A percentile compares a stretch with the other conserved stretches of the same genome.
These are phyloP conservation scores for Parascotia fuliginaria DNA, from an alignment of 2,888 invertebrate genomes.

Conservation along the genomic window DNA sequence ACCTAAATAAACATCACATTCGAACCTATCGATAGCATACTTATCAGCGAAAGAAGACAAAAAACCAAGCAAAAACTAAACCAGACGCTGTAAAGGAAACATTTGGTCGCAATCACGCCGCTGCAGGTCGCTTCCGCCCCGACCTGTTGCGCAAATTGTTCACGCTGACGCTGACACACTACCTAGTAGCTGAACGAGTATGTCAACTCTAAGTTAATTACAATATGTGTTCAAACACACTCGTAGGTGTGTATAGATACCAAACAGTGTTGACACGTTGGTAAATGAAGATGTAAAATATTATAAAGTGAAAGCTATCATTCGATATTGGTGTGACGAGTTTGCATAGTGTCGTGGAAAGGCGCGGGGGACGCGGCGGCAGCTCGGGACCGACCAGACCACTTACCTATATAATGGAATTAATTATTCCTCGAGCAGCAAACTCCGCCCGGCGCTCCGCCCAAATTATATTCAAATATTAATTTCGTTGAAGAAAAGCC, in stretches of 20 bases:
- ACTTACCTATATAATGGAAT: slow-evolving; percentile 81
- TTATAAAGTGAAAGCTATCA: slow-evolving; percentile 39
- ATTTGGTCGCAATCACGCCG: slow-evolving; percentile 84
- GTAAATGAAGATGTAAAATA: slow-evolving; percentile 24
- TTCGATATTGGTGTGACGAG: slow-evolving; percentile 44
- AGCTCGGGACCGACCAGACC: slow-evolving; percentile 62
- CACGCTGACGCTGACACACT: slow-evolving; percentile 41
- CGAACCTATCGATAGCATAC: slow-evolving; percentile 83
- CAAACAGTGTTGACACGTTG: slow-evolving; percentile 17
- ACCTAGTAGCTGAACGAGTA: slow-evolving; percentile 16
- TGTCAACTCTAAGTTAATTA: slow-evolving; percentile 39
- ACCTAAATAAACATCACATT: slow-evolving; percentile 77
- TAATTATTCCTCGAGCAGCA: slow-evolving; percentile 84
- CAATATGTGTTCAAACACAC: slow-evolving; percentile 28
- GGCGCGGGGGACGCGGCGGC: slow-evolving; percentile 29
- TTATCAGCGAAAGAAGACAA: slow-evolving; percentile 76
- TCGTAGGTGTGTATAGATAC: too few relatives aligned
- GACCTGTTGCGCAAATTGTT: slow-evolving; percentile 84
- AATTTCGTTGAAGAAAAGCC: slow-evolving; percentile 85
- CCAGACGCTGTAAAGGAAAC: slow-evolving; percentile 80
- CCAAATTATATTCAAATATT: slow-evolving; percentile 86
- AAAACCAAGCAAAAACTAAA: slow-evolving; percentile 78
- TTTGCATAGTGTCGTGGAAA: slow-evolving; percentile 43
- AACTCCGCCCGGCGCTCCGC: slow-evolving; percentile 84
- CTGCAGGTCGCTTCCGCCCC: slow-evolving; percentile 85